These are phyloP conservation scores for Fundulus diaphanus DNA, from an alignment of 2,797 vertebrate genomes.

Conservation along the genomic window DNA sequence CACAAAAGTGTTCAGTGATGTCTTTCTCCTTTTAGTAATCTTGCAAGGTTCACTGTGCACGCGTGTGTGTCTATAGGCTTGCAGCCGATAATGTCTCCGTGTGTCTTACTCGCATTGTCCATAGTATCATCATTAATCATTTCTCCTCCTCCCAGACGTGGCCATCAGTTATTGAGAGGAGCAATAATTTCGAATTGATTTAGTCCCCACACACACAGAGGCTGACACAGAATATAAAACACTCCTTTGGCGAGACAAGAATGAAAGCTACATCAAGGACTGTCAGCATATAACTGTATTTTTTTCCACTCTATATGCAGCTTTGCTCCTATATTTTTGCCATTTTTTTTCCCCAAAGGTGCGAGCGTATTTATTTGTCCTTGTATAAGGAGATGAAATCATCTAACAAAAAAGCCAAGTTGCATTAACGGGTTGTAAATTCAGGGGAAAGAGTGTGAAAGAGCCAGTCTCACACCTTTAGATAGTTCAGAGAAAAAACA, in stretches of 20 bases:
- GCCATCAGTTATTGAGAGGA: slow-evolving; percentile 80
- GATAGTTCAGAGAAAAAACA: slow-evolving; percentile 39
- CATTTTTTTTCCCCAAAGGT: slow-evolving; percentile 26
- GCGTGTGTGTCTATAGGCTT: slow-evolving; percentile 49
- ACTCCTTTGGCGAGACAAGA: slow-evolving; percentile 57
- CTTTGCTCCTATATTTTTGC: slow-evolving; percentile 30
- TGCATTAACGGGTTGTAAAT: slow-evolving; percentile 64
- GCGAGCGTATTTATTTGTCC: slow-evolving; percentile 42
- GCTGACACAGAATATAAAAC: slow-evolving; percentile 62
- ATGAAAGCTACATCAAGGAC: slow-evolving; percentile 62
- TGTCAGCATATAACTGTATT: slow-evolving; percentile 50
- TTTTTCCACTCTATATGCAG: background rate
- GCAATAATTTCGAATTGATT: slow-evolving; percentile 83
- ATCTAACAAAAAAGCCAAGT: slow-evolving; percentile 44
- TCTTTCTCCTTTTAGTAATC: slow-evolving; percentile 51
- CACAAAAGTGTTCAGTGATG: slow-evolving; percentile 44
- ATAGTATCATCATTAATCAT: slow-evolving; percentile 80
- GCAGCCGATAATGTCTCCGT: slow-evolving; percentile 62
- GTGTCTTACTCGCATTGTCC: slow-evolving; percentile 78
- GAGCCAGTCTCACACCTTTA: slow-evolving; percentile 46
- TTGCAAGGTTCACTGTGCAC: slow-evolving; percentile 30
- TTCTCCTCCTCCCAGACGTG: slow-evolving; percentile 70
- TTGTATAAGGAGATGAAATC: slow-evolving; percentile 34
- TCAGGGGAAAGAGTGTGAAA: slow-evolving; percentile 44
- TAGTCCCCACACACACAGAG: slow-evolving; percentile 59